phyloP scores from a whole-genome alignment of 1,140 invertebrate genomes.

The Drosophila nebulosa region DNA sequence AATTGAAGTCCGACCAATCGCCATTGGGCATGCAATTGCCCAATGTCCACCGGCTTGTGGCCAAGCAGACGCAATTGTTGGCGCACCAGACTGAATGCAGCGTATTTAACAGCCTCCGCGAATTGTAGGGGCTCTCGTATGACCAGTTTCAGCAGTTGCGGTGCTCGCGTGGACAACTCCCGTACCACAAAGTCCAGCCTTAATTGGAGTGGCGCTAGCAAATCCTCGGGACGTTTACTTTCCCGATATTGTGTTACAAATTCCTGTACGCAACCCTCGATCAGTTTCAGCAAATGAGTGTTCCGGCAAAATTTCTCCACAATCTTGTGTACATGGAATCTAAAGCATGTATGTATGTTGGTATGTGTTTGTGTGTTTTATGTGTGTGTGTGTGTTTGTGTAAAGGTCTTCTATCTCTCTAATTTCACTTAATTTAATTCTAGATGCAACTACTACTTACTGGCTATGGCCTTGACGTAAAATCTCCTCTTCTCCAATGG shows the following conservation, averaged over 20 bases:
- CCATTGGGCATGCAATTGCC: slow-evolving; percentile 62
- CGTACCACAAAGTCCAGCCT: slow-evolving; percentile 52
- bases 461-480: slow-evolving; percentile 31
- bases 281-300: slow-evolving; percentile 51
- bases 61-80: slow-evolving; percentile 29
- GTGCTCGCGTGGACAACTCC: slow-evolving; percentile 31
- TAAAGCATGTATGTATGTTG: slow-evolving; percentile 4
- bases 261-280: slow-evolving; percentile 38
- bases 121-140: slow-evolving; percentile 69
- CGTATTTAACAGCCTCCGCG: slow-evolving; percentile 57
- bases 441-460: slow-evolving; percentile 41
- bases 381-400: not conserved
- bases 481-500: not conserved
- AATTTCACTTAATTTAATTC: not conserved
- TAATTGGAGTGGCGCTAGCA: slow-evolving; percentile 52
- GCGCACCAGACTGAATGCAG: slow-evolving; percentile 51
- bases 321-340: slow-evolving; percentile 62
- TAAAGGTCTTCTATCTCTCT: not conserved
- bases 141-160: slow-evolving; percentile 39
- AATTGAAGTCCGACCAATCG: slow-evolving; percentile 59
- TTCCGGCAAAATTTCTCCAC: slow-evolving; percentile 52
- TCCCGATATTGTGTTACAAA: slow-evolving; percentile 40
- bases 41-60: slow-evolving; percentile 56
- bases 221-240: slow-evolving; percentile 48
- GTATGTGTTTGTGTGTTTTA: not conserved